Conservation (phyloP, 2,113 vertebrate genomes). For the Fukomys damarensis region DNA sequence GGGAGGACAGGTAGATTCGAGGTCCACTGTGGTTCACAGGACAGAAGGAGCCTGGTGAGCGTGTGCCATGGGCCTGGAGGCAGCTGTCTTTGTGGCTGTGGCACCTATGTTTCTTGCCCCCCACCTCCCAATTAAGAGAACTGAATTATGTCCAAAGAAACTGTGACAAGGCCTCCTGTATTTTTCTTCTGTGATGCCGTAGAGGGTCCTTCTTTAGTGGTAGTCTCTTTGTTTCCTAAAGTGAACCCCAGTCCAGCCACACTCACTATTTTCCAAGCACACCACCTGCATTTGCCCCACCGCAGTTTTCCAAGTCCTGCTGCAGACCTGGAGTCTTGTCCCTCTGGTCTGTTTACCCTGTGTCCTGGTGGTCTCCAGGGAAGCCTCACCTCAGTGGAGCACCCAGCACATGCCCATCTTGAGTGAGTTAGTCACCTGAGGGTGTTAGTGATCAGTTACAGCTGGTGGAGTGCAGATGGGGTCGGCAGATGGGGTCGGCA, state of each 20-base stretch:
- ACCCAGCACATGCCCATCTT: no score
- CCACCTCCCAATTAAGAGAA: not conserved
- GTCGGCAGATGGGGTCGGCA: no score
- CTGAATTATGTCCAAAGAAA: not conserved
- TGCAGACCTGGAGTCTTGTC: not conserved
- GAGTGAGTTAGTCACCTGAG: no score
- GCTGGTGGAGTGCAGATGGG: no score
- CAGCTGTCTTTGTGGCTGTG: not conserved
- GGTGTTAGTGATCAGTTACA: no score
- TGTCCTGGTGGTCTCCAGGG: not conserved
- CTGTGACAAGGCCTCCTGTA: not conserved
- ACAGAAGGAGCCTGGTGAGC: not conserved
- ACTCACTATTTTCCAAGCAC: no score
- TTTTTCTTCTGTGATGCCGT: no score
- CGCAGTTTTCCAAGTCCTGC: not conserved
- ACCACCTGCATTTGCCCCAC: not conserved
- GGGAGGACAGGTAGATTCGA: not conserved
- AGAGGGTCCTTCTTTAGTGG: rapidly evolving
- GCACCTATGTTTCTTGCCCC: not conserved
- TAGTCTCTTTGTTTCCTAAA: not conserved
- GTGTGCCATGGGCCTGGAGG: rapidly evolving
- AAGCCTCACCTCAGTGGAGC: no score
- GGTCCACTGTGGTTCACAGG: not conserved
- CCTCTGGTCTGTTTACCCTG: not conserved
- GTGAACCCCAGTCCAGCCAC: not conserved